A percentile compares a stretch with the other conserved stretches of the same genome.
Evolutionary conservation across 2,888 invertebrate species (phyloP).

Genomic region (Teinopalpus imperialis): DNA sequence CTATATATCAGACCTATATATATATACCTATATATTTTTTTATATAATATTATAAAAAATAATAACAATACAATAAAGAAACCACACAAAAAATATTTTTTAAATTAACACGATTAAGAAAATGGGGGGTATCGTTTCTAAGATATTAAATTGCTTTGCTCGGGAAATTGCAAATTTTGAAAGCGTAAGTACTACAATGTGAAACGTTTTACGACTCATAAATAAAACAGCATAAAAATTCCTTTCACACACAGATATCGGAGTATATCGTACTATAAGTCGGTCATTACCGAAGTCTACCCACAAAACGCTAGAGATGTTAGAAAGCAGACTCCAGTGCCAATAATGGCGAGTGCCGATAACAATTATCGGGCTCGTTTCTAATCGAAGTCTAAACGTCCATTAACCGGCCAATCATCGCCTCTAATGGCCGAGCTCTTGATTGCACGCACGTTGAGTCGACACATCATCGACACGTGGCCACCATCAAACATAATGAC

Average conservation of each 20-base stretch:
- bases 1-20: too few relatives aligned
- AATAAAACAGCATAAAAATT: not conserved
- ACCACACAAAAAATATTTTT: too few relatives aligned
- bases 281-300: not conserved
- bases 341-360: constrained; percentile 24
- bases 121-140: too few relatives aligned
- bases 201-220: too few relatives aligned
- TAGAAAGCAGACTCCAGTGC: constrained; percentile 15
- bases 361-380: constrained; percentile 30
- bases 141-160: too few relatives aligned
- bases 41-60: too few relatives aligned
- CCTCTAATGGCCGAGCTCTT: constrained; percentile 25
- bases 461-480: constrained; percentile 24
- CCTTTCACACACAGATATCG: not conserved
- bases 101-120: too few relatives aligned
- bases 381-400: constrained; percentile 27
- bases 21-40: too few relatives aligned
- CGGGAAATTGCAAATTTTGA: too few relatives aligned
- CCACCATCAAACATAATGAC: constrained; percentile 23
- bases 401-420: constrained; percentile 30
- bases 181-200: too few relatives aligned
- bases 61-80: too few relatives aligned
- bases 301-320: constrained; percentile 1
- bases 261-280: too few relatives aligned
- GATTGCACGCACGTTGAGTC: constrained; percentile 20